Conservation (phyloP, 2,797 vertebrate genomes). For the Halcyon chelicuti region DNA sequence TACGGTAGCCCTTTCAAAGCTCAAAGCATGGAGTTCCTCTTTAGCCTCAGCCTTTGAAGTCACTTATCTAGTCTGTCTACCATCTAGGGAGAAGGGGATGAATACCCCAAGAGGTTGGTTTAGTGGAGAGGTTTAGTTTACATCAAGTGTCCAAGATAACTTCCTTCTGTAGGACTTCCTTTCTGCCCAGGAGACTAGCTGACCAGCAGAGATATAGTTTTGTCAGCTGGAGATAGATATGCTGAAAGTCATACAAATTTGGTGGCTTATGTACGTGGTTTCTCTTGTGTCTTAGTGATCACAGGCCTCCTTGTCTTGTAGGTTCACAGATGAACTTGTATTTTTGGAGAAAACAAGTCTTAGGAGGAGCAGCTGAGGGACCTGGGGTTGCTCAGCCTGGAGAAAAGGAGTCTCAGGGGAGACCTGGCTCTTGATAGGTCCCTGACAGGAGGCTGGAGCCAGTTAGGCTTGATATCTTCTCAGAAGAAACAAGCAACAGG, state of each 20-base stretch:
- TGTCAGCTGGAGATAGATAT: not conserved
- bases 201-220: not conserved
- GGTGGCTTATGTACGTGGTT: not conserved
- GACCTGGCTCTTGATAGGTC: no score
- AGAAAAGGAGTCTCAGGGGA: no score
- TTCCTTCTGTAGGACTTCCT: not conserved
- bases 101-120: not conserved
- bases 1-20: not conserved
- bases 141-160: not conserved
- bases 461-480: no score
- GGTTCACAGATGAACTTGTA: not conserved
- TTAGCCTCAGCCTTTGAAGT: not conserved
- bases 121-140: not conserved
- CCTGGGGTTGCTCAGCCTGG: no score
- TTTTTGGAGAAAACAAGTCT: not conserved
- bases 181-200: not conserved
- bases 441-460: no score
- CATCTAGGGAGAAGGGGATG: not conserved
- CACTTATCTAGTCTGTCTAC: not conserved
- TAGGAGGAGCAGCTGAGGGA: no score
- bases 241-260: not conserved
- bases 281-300: not conserved
- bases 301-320: not conserved
- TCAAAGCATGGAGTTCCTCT: not conserved
- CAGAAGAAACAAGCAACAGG: no score